Conservation (phyloP, 92 coral and sea anemone genomes). For the Nematostella vectensis region DNA sequence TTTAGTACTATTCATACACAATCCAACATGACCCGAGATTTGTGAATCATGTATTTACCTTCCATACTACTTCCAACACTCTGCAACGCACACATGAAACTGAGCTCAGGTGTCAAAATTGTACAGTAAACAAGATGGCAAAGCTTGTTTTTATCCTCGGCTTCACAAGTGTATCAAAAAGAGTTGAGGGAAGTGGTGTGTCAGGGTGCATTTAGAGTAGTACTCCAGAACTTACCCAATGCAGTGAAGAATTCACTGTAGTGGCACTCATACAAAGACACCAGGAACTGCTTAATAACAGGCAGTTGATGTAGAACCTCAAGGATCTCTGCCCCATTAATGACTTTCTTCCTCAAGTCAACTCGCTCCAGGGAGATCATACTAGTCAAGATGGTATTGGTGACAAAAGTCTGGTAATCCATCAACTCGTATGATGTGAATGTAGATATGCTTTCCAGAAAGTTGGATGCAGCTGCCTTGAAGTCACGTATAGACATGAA, state of each 20-base stretch:
- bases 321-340: constrained; percentile 92
- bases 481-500: constrained; percentile 88
- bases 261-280: constrained; percentile 83
- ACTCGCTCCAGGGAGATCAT: constrained; percentile 90
- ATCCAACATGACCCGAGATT: too few relatives aligned
- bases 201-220: too few relatives aligned
- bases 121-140: too few relatives aligned
- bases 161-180: too few relatives aligned
- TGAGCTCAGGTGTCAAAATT: too few relatives aligned
- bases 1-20: too few relatives aligned
- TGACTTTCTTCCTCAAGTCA: constrained; percentile 80
- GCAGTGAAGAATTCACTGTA: constrained; percentile 79
- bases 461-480: constrained; percentile 88
- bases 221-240: constrained; percentile 80
- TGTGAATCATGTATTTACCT: too few relatives aligned
- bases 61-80: too few relatives aligned
- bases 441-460: constrained; percentile 93
- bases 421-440: constrained; percentile 95
- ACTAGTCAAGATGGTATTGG: constrained; percentile 75
- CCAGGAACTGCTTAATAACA: constrained; percentile 67
- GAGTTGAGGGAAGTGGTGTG: too few relatives aligned
- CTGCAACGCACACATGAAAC: too few relatives aligned
- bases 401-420: constrained; percentile 95
- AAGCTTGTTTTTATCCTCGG: too few relatives aligned
- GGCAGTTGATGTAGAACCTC: constrained; percentile 97